Evolutionary conservation across 2,888 invertebrate genomes (phyloP).

Genomic region (Microctonus aethiopoides): DNA sequence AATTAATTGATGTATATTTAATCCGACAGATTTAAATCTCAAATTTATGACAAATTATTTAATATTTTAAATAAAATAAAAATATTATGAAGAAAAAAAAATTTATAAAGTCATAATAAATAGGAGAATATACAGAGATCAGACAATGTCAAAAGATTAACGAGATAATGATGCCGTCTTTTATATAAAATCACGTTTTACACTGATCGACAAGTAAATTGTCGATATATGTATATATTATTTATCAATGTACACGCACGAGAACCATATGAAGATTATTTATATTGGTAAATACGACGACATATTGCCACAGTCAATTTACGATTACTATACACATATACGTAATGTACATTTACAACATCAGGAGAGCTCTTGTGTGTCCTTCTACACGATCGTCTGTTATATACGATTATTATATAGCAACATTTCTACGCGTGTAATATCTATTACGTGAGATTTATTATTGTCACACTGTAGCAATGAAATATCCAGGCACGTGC

Average conservation of each 20-base stretch:
- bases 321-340: not conserved
- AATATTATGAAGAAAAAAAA: too few species aligned
- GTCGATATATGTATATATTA: not conserved
- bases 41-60: too few species aligned
- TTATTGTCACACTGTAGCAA: conserved; percentile 18
- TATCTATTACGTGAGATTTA: conserved; percentile 33
- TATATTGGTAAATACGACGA: not conserved
- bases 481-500: conserved; percentile 3
- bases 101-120: too few species aligned
- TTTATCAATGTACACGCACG: not conserved
- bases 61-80: too few species aligned
- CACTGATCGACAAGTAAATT: not conserved
- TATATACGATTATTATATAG: conserved; percentile 14
- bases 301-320: conserved; percentile 3
- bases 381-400: conserved; percentile 33
- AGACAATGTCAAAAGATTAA: not conserved
- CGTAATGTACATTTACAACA: not conserved
- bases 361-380: conserved; percentile 12
- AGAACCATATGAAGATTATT: not conserved
- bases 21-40: too few species aligned
- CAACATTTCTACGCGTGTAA: conserved; percentile 20
- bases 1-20: too few species aligned
- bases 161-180: not conserved
- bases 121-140: too few species aligned
- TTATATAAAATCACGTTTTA: not conserved